Percentiles rank a stretch among this genome's conserved stretches.
Conservation (phyloP, 2,113 vertebrate genomes). For the Lonchura striata region DNA sequence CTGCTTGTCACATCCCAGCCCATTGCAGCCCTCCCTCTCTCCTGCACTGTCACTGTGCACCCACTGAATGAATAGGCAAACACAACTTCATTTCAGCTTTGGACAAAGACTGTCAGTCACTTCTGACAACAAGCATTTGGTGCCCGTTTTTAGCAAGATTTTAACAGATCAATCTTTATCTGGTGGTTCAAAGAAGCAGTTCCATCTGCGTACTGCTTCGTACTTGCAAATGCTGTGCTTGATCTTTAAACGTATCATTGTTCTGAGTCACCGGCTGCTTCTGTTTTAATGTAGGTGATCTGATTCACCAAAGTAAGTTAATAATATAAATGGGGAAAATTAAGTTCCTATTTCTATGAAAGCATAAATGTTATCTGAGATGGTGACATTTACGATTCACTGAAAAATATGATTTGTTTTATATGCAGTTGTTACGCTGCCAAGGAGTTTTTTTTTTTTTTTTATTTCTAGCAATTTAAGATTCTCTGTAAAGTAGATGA, state of each 20-base stretch:
- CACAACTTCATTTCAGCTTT: neutral
- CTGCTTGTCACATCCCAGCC: neutral
- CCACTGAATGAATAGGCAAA: constrained; percentile 34
- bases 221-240: neutral
- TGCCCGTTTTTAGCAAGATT: constrained; percentile 46
- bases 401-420: constrained; percentile 48
- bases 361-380: constrained; percentile 40
- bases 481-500: constrained; percentile 54
- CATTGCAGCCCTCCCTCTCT: neutral
- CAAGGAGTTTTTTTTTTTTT: constrained; percentile 34
- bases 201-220: constrained; percentile 32
- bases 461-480: constrained; percentile 60
- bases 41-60: neutral
- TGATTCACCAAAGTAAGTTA: constrained; percentile 52
- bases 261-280: constrained; percentile 36
- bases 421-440: constrained; percentile 42
- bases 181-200: constrained; percentile 32
- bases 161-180: constrained; percentile 51
- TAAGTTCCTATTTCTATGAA: constrained; percentile 41
- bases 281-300: constrained; percentile 16
- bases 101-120: constrained; percentile 49
- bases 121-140: constrained; percentile 59
- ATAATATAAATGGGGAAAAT: constrained; percentile 31
- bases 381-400: constrained; percentile 23
- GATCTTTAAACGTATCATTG: neutral